A percentile compares a stretch with the other conserved stretches of the same genome.
phyloP scores from a whole-genome alignment of 2,113 vertebrate genomes.

The Gorsachius goisagi region DNA sequence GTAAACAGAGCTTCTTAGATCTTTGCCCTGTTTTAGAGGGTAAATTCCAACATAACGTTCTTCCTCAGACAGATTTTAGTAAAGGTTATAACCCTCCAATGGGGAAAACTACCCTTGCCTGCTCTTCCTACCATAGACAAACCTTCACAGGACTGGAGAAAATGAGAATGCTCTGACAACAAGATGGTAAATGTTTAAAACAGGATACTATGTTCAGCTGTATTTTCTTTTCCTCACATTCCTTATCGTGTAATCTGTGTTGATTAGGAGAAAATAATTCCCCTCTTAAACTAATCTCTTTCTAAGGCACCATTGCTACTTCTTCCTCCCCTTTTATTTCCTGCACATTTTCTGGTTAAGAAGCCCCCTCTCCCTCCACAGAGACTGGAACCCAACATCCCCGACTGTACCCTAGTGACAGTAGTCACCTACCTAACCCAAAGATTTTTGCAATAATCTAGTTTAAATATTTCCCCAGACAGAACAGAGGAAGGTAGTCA shows the following conservation, averaged over 20 bases:
- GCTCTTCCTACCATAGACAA: background rate
- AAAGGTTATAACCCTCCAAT: background rate
- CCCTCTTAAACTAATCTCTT: background rate
- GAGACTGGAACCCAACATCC: background rate
- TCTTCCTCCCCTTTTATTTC: background rate
- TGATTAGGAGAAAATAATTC: background rate
- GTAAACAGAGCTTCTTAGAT: background rate
- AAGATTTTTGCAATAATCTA: background rate
- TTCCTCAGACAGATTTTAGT: background rate
- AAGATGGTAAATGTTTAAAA: background rate
- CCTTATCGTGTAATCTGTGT: background rate
- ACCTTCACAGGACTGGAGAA: background rate
- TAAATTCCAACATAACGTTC: background rate
- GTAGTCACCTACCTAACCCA: background rate
- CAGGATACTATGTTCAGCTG: background rate
- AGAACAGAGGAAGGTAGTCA: background rate
- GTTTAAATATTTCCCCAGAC: background rate
- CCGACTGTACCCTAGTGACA: accelerated
- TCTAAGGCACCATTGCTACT: background rate
- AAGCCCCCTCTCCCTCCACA: background rate
- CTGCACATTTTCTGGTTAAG: background rate
- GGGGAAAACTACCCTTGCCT: background rate
- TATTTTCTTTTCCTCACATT: background rate
- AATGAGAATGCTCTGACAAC: background rate
- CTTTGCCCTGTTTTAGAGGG: background rate